Conservation (phyloP, 2,888 invertebrate genomes). For the Zaprionus lineosus region DNA sequence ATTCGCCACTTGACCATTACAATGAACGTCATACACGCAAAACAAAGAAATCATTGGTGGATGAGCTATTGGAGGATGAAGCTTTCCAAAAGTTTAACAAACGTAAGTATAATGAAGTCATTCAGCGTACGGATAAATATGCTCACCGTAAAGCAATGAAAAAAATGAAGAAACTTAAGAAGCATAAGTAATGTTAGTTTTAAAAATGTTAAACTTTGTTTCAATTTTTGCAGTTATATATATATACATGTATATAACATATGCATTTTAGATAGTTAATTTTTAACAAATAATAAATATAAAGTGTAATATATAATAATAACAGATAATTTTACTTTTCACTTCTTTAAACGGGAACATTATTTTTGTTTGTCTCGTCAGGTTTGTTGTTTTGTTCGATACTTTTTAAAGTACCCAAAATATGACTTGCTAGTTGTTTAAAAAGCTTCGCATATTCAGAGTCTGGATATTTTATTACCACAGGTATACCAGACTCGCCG, state of each 20-base stretch:
- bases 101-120: slow-evolving; percentile 90
- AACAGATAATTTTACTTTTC: too few relatives aligned
- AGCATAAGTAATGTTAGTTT: slow-evolving; percentile 77
- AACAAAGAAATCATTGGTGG: slow-evolving; percentile 94
- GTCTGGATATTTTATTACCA: slow-evolving; percentile 75
- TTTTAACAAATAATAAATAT: not conserved
- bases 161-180: slow-evolving; percentile 86
- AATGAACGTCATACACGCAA: slow-evolving; percentile 92
- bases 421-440: slow-evolving; percentile 26
- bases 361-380: slow-evolving; percentile 7
- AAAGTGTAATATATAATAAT: not conserved
- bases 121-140: slow-evolving; percentile 86
- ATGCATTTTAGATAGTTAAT: not conserved
- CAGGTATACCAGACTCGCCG: slow-evolving; percentile 80
- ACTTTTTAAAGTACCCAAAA: slow-evolving; percentile 48
- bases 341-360: too few relatives aligned
- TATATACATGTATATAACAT: too few relatives aligned
- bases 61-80: slow-evolving; percentile 95
- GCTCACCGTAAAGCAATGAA: slow-evolving; percentile 89
- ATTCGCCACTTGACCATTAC: slow-evolving; percentile 94
- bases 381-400: not conserved
- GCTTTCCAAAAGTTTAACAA: slow-evolving; percentile 92
- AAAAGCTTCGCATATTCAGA: slow-evolving; percentile 76
- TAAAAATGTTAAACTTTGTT: too few relatives aligned
- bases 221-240: too few relatives aligned